phyloP scores from a whole-genome alignment of 2,797 vertebrate species.

The Danio tinwini region DNA sequence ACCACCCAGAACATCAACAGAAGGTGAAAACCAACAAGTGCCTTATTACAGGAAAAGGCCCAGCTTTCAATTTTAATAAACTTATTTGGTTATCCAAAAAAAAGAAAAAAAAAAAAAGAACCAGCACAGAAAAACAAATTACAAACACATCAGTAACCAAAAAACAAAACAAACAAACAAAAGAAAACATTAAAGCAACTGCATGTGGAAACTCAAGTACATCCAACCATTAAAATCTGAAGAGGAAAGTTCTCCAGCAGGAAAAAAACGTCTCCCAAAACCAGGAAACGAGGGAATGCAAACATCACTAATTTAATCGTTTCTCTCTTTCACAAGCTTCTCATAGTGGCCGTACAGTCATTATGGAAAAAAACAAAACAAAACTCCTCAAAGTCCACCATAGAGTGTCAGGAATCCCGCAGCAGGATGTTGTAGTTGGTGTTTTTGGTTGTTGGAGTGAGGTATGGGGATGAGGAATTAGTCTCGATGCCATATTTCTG shows the following conservation, averaged over 20 bases:
- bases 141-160: constrained; percentile 61
- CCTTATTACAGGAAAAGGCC: constrained; percentile 37
- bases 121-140: constrained; percentile 49
- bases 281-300: constrained; percentile 41
- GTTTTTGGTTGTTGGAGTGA: constrained; percentile 22
- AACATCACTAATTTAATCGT: constrained; percentile 50
- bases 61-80: constrained; percentile 67
- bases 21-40: constrained; percentile 1
- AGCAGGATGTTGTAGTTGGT: neutral
- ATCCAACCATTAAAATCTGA: constrained; percentile 76
- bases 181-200: constrained; percentile 23
- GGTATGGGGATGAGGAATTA: neutral
- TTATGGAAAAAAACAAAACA: neutral
- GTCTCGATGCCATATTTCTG: constrained; percentile 14
- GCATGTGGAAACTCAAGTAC: constrained; percentile 67
- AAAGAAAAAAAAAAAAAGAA: constrained; percentile 64
- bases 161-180: constrained; percentile 44
- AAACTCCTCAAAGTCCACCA: constrained; percentile 30
- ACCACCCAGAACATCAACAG: neutral
- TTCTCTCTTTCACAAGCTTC: constrained; percentile 45
- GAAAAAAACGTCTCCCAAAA: constrained; percentile 45
- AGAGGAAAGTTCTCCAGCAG: constrained; percentile 62
- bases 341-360: constrained; percentile 51
- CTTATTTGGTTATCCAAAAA: constrained; percentile 71
- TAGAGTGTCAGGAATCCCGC: constrained; percentile 36